Evolutionary conservation across 2,888 invertebrate species (phyloP), one percentile per base, ranked within the genome.

Genomic region (Drosophila cyrtoloma): DNA sequence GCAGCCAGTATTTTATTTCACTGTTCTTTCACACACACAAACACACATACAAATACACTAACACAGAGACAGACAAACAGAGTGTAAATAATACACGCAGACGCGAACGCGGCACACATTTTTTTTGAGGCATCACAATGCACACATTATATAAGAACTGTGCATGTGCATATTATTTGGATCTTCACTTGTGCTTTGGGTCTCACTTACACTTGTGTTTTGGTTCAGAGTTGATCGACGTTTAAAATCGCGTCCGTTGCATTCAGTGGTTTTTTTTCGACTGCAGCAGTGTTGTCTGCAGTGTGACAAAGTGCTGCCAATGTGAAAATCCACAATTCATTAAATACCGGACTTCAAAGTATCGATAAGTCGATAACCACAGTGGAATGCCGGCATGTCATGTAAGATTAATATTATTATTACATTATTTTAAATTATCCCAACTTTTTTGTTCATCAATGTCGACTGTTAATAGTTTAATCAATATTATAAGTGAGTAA

Each of bases 141-240:
- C 73, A 53, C 59, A 78, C 57, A 81, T 84, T 80, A 79, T 79
- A 75, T 80, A 79, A 47, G 47, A 47, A 79, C 81, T 61, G 55
- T 72, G 69, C 64, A 69, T 79, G 77, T 78, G 78, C 68, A 82
- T 69, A 81, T 82, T 71, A 75, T 71, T 65, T 78, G 50, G 74
- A 81, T 81, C 66, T 69, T 69, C 77, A 73, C 68, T 72, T 79
- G 44, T 62, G 77, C 69, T 69, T 73, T 80, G 39, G 65, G 72
- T 66, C 67, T 71, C 86, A 86, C 84, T 88, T 84, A 88, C 89
- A 84, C 89, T 84, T 86, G 84, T 86, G 86, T 80, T 85, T 75
- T 81, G 79, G 70, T 67, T 77, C 26, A 67, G 76, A 61, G 61
- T 16, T 16, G 73, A 55, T 73, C 14, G 55, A 57, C 60, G 56